Evolutionary conservation across 2,888 invertebrate species (phyloP), one percentile per base, ranked within the genome.

Genomic region (Colletes collaris): DNA sequence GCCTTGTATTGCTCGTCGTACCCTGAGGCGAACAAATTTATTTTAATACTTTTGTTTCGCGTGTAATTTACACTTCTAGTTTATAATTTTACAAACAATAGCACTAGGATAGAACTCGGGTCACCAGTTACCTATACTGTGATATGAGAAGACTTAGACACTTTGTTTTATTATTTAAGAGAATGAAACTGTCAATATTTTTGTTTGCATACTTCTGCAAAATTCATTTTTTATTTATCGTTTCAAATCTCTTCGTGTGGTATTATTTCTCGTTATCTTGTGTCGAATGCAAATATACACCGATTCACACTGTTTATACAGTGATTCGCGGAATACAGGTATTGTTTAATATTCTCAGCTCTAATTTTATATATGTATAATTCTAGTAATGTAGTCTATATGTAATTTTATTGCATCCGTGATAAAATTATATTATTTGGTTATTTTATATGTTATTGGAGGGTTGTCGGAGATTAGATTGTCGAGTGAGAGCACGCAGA

Each of bases 401-500:
- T 65, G 8, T 64, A 65, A 27, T 60, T 55, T 50, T 55, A 72
- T 70, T 62, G 62, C 65, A 64, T 79, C 52, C 59, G 40, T 56
- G 53, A 74, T 71, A 66, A 79, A 75, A 70, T 76, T 78, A 72
- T 56, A 81, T 66, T 66, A 67, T 73, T 63, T 50, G 52, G 52
- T 55, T 68, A 56, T 19, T 52, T 58, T 76, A 76, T 50, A 50
- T 37, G 55, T 58, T 68, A 74, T 56, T 53, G 7, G 72, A 77
- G 60, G 69, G 79, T 69, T 66, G 37, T 60, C 74, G 63, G 65
- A 84, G 52, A 81, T 66, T 59, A 83, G 78, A 83, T 86, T 86
- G 68, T 83, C 76, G 27, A 67, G 82, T 70, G 76, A 69, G 77
- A 79, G 82, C 63, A 68, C 76, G 80, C 65, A 55, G 49, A 74